These are phyloP conservation scores for Siphamia tubifer DNA, from an alignment of 2,113 vertebrate species.

Conservation along the genomic window DNA sequence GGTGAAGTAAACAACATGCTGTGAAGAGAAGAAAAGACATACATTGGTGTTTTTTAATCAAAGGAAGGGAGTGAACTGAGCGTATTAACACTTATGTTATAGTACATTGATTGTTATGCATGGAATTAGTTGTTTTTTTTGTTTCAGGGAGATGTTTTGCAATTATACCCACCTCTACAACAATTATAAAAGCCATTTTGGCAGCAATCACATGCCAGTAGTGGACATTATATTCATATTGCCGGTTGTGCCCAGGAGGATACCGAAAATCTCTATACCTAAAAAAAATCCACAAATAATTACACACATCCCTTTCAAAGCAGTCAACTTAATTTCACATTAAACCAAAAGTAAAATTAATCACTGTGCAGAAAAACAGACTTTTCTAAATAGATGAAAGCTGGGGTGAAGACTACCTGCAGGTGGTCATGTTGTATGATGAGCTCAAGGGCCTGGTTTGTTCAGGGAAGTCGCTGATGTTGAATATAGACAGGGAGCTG, in stretches of 20 bases:
- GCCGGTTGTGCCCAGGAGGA: constrained; percentile 84
- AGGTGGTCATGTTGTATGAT: constrained; percentile 69
- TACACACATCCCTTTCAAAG: too few relatives aligned
- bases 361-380: too few relatives aligned
- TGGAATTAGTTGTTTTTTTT: background rate
- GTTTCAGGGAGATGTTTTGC: background rate
- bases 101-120: too few relatives aligned
- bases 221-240: constrained; percentile 88
- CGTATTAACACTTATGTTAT: too few relatives aligned
- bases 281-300: background rate
- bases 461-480: constrained; percentile 78
- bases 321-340: too few relatives aligned
- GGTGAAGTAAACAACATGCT: constrained; percentile 92
- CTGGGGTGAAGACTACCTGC: constrained; percentile 78
- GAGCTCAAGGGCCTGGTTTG: constrained; percentile 66
- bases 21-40: constrained; percentile 18
- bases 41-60: background rate
- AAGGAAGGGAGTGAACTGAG: background rate
- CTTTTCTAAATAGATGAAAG: background rate
- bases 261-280: constrained; percentile 93
- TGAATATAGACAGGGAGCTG: constrained; percentile 88
- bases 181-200: constrained; percentile 92
- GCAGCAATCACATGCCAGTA: constrained; percentile 95
- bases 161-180: constrained; percentile 85
- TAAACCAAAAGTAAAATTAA: too few relatives aligned